phyloP scores from a whole-genome alignment of 2,888 invertebrate genomes.

The Loripinus fragilis region DNA sequence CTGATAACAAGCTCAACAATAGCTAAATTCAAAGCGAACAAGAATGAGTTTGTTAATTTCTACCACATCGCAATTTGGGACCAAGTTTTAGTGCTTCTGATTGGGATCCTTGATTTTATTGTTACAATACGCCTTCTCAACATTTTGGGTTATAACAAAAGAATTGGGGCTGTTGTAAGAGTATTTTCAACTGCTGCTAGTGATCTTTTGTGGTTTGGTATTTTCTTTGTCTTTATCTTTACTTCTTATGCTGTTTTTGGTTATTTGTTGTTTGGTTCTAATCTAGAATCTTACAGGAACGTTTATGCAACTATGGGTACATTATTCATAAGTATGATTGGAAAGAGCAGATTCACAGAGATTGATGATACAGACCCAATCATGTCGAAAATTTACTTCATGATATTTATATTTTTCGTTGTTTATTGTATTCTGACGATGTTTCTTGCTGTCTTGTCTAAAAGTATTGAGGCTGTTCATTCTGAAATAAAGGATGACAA shows the following conservation, averaged over 20 bases:
- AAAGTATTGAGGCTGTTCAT: slow-evolving; percentile 64
- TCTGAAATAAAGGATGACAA: slow-evolving; percentile 52
- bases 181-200: slow-evolving; percentile 64
- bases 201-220: slow-evolving; percentile 67
- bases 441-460: slow-evolving; percentile 71
- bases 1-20: slow-evolving; percentile 59
- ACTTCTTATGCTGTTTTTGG: slow-evolving; percentile 67
- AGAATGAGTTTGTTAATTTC: slow-evolving; percentile 71
- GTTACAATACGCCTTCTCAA: slow-evolving; percentile 67
- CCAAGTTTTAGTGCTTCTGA: slow-evolving; percentile 58
- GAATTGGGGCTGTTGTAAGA: slow-evolving; percentile 59
- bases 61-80: slow-evolving; percentile 73
- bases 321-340: slow-evolving; percentile 71
- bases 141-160: slow-evolving; percentile 71
- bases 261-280: slow-evolving; percentile 65
- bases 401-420: slow-evolving; percentile 66
- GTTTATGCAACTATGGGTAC: slow-evolving; percentile 64
- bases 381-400: slow-evolving; percentile 71
- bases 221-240: slow-evolving; percentile 65
- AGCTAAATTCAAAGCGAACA: slow-evolving; percentile 63
- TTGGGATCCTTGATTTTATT: slow-evolving; percentile 67
- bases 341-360: slow-evolving; percentile 68
- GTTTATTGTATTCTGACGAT: slow-evolving; percentile 72
- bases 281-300: slow-evolving; percentile 64
- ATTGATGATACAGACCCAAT: slow-evolving; percentile 61